Evolutionary conservation across 2,888 invertebrate genomes (phyloP).

Genomic region (Acanthosepion pharaonis): DNA sequence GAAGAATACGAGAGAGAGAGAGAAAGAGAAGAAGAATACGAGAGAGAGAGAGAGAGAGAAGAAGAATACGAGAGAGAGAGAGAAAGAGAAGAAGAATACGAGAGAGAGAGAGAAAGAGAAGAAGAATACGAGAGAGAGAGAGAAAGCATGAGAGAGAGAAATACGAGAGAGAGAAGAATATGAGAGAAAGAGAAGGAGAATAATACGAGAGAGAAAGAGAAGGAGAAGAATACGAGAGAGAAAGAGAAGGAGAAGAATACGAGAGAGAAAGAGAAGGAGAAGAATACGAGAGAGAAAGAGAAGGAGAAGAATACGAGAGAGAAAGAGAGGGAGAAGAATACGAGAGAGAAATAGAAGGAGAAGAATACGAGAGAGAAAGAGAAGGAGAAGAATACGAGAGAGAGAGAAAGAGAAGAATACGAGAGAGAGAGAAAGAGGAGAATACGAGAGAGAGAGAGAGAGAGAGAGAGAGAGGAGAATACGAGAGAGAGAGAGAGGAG

Average conservation of each 20-base stretch:
- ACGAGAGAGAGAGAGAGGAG: background rate
- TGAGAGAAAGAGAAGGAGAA: constrained; percentile 39
- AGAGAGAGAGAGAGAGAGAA: background rate
- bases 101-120: background rate
- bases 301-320: background rate
- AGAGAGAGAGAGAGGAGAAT: background rate
- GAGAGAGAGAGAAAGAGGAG: constrained; percentile 42
- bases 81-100: background rate
- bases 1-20: no score
- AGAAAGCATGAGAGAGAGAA: background rate
- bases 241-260: background rate
- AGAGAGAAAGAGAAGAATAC: background rate
- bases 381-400: background rate
- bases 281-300: background rate
- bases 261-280: background rate
- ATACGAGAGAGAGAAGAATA: background rate
- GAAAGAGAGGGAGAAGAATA: background rate
- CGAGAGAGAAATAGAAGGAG: no score
- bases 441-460: background rate
- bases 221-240: no score
- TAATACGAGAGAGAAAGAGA: no score
- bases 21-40: background rate
- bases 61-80: background rate
- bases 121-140: background rate
- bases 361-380: no score